phyloP scores from a whole-genome alignment of 2,113 vertebrate genomes.

The Naja naja region DNA sequence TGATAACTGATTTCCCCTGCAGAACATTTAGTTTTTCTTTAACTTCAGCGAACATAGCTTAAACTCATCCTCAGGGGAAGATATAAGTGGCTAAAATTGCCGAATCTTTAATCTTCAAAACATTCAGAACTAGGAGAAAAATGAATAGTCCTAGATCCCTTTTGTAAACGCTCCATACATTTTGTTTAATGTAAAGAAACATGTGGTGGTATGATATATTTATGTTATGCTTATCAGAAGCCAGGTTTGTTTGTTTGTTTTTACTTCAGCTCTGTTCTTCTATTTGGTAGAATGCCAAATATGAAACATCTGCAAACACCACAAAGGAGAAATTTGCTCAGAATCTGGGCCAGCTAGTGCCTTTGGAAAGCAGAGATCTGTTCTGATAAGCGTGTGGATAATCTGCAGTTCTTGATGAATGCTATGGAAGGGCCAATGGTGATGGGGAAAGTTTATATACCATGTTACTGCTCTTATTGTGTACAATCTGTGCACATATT shows the following conservation, averaged over 20 bases:
- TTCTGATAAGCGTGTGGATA: background rate
- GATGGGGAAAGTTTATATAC: background rate
- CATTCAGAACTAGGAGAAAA: slow-evolving; percentile 23
- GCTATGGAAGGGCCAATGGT: background rate
- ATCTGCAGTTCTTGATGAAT: background rate
- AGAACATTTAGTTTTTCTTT: slow-evolving; percentile 27
- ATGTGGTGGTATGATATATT: background rate
- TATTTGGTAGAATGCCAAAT: background rate
- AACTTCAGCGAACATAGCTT: slow-evolving; percentile 18
- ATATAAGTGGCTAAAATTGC: slow-evolving; percentile 30
- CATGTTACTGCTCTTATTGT: background rate
- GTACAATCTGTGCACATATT: background rate
- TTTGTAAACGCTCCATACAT: background rate
- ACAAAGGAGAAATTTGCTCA: background rate
- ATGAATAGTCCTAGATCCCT: slow-evolving; percentile 17
- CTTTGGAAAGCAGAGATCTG: background rate
- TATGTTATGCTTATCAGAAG: background rate
- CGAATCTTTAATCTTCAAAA: slow-evolving; percentile 38
- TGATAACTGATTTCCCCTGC: slow-evolving; percentile 28
- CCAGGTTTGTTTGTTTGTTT: background rate
- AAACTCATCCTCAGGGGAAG: slow-evolving; percentile 32
- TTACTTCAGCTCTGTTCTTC: background rate
- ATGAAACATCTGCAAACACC: background rate
- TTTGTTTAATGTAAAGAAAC: background rate
- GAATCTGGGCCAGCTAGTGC: background rate